Base-by-base conservation (phyloP, 2,797 vertebrate species). In the Salarias fasciatus region DNA sequence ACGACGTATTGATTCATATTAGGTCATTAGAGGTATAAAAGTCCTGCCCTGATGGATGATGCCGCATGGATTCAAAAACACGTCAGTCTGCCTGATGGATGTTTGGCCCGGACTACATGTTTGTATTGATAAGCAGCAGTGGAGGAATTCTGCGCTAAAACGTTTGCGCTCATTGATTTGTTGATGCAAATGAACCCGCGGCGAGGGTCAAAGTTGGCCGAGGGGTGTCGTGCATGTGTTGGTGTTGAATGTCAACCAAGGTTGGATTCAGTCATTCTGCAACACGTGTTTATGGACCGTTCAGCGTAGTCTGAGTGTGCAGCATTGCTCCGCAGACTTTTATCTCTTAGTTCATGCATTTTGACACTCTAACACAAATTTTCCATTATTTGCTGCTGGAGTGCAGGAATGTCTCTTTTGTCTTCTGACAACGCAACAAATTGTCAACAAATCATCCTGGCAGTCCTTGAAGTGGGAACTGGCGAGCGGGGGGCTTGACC, bases 221-320 rank as follows among this genome's bases (percentile, higher is more conserved):
- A 35, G 1, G 82, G 72, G 57, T 50, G 13, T 7, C 1, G 28
- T n/a, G 44, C 63, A 63, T 71, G 78, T 69, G 71, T 72, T 18
- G 45, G 53, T 55, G 24, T 85, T n/a, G 86, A 90, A 90, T 89
- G 88, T 89, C 85, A 88, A n/a, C 67, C 86, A 88, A 89, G 89
- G 89, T 88, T 79, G 77, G 75, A 72, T 13, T 36, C 40, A 66
- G 63, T 64, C 56, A 28, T 54, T 59, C 51, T 51, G 60, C 83
- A 82, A 72, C 67, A 82, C 5, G 60, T 82, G 62, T 82, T 62
- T 61, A 24, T 35, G 31, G 55, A 36, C n/a, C 18, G 41, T 18
- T 56, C 38, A 3, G 13, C 42, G 30, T n/a, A 45, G 54, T 14
- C 35, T 55, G 46, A 44, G 44, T 12, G 42, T 53, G 10, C 1